Percentiles rank a stretch among this genome's conserved stretches.
Evolutionary conservation across 64 coral and sea anemone species (phyloP).

Genomic region (Pocillopora verrucosa): DNA sequence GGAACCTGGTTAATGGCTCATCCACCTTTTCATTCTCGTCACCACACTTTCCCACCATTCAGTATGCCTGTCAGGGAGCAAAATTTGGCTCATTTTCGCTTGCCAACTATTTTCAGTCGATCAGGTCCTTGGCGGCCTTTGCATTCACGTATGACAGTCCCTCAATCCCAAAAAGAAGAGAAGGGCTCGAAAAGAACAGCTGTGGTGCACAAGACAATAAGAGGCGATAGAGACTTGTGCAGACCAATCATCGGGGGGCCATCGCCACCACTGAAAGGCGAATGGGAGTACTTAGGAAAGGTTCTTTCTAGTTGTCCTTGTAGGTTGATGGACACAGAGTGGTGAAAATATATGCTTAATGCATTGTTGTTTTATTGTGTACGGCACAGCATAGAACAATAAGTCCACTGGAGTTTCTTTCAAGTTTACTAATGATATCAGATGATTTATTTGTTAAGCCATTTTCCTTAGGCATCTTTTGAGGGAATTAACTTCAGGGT

Average conservation of each 20-base stretch:
- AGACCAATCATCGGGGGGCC: conserved; percentile 34
- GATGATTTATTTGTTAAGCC: no score
- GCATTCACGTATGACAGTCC: neutral
- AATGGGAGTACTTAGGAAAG: conserved; percentile 60
- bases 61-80: neutral
- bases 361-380: neutral
- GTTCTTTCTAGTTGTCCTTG: conserved; percentile 70
- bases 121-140: conserved; percentile 28
- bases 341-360: conserved; percentile 1
- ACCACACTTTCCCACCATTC: neutral
- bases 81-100: conserved; percentile 31
- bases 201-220: conserved; percentile 26
- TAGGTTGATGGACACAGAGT: conserved; percentile 33
- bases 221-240: conserved; percentile 38
- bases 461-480: no score
- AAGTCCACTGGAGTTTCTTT: no score
- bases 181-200: conserved; percentile 25
- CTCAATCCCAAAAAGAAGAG: neutral
- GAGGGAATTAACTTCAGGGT: no score
- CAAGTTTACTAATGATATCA: no score
- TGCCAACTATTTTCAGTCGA: conserved; percentile 21
- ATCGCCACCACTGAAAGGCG: conserved; percentile 31
- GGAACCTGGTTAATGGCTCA: conserved; percentile 28
- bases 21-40: neutral
- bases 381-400: no score